phyloP scores from a whole-genome alignment of 1,140 invertebrate genomes.

The Lutraria rhynchaena region DNA sequence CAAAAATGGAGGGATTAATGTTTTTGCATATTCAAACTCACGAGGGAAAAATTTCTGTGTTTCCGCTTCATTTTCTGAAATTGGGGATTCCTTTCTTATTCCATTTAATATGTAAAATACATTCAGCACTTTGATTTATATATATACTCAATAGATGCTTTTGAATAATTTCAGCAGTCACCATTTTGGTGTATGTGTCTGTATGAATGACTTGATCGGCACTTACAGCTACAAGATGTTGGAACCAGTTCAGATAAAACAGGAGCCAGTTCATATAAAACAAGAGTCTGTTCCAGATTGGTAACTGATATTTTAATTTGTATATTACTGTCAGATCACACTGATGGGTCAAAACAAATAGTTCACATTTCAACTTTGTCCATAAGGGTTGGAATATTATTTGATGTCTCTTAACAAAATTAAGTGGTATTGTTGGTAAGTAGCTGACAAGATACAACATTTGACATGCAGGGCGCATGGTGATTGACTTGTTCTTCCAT shows the following conservation, averaged over 20 bases:
- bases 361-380: neutral
- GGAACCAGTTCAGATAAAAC: conserved; percentile 30
- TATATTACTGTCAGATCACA: neutral
- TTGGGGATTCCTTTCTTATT: too few relatives aligned
- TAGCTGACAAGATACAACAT: neutral
- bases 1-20: too few relatives aligned
- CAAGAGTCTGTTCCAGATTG: conserved; percentile 42
- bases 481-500: neutral
- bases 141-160: too few relatives aligned
- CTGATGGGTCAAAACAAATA: neutral
- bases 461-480: neutral
- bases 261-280: conserved; percentile 33
- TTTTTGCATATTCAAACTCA: too few relatives aligned
- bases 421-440: too few relatives aligned
- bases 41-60: too few relatives aligned
- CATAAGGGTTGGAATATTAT: neutral
- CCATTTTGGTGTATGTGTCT: conserved; percentile 2
- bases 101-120: too few relatives aligned
- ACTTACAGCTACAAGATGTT: conserved; percentile 18
- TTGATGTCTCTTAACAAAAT: too few relatives aligned
- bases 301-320: too few relatives aligned
- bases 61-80: too few relatives aligned
- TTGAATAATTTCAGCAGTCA: conserved; percentile 27
- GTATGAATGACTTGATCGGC: neutral
- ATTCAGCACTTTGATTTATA: too few relatives aligned